These are phyloP conservation scores for Scolopax rusticola DNA, from an alignment of 2,797 vertebrate species.

Conservation along the genomic window DNA sequence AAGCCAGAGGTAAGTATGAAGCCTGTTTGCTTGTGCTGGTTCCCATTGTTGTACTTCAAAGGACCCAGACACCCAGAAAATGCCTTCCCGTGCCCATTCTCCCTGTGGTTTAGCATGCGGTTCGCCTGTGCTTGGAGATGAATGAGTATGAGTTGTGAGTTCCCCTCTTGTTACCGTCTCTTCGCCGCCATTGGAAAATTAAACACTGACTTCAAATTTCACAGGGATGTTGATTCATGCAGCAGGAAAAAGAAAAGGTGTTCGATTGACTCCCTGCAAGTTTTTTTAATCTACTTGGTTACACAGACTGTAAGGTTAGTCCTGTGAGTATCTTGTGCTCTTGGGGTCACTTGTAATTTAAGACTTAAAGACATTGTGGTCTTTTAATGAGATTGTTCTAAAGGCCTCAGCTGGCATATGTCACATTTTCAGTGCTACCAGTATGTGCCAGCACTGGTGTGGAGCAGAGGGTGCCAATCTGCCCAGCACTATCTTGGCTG, in stretches of 20 bases:
- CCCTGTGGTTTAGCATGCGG: neutral
- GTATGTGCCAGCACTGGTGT: neutral
- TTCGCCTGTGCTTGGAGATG: constrained; percentile 12
- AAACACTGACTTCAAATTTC: constrained; percentile 36
- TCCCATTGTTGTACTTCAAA: neutral
- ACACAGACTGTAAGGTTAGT: neutral
- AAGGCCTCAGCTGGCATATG: neutral
- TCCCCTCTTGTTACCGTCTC: neutral
- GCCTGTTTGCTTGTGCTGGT: constrained; percentile 61
- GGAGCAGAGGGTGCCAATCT: neutral
- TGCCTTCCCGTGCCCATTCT: constrained; percentile 25
- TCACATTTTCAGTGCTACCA: neutral
- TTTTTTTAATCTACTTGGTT: neutral
- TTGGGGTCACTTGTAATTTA: neutral
- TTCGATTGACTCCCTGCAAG: neutral
- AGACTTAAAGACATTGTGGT: neutral
- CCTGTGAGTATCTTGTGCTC: neutral
- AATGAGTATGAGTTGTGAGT: neutral
- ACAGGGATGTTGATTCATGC: constrained; percentile 27
- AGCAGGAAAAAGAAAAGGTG: neutral
- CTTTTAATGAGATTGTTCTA: neutral
- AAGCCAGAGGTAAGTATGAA: constrained; percentile 70
- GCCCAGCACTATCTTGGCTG: neutral
- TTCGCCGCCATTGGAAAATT: neutral
- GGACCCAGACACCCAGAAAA: neutral